Evolutionary conservation across 2,113 vertebrate genomes (phyloP), one percentile per base, ranked within the genome.

Genomic region (Corythoichthys intestinalis): DNA sequence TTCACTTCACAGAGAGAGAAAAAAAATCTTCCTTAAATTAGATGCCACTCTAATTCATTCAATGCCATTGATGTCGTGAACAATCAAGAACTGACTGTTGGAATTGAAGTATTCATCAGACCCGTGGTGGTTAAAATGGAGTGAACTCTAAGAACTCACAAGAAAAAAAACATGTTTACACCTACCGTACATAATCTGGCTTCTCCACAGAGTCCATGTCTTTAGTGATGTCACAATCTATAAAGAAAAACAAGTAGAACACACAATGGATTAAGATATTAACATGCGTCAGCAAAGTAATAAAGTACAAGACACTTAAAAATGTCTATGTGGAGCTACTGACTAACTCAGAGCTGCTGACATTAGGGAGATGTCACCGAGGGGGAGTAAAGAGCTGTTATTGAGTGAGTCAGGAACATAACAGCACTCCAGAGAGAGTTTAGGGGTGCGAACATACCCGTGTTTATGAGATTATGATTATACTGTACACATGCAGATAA

Each of bases 151-250:
- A 53, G 0, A 66, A 53, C 68, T 71, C 17, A 58, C 56, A 58
- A 34, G 50, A 53, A 34, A 56, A 34, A 56, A 11, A 56, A 13
- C 12, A 59, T 64, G 49, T 82, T 74, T 53, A 68, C 11, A 89
- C 89, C 88, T 66, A 91, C 89, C 82, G 75, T 46, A 88, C 76
- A 56, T 89, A 90, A 79, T 90, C 86, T 0, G 84, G 89, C 72
- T 88, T 91, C 74, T 87, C 84, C 64, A 87, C 87, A 44, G 77
- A 87, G 69, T 37, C 76, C 64, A 74, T 74, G 56, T 67, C 72
- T 28, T 83, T 77, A 64, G 72, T 84, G 67, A 84, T 82, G 64
- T 85, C 79, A 53, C 77, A 62, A 85, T 85, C 89, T 89, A 80
- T 14, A 83, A 73, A 63, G 64, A 74, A 73, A 60, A 35, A 63